Percentiles rank a stretch among this genome's conserved stretches.
Conservation (phyloP, 2,888 invertebrate species). For the Mamestra brassicae region DNA sequence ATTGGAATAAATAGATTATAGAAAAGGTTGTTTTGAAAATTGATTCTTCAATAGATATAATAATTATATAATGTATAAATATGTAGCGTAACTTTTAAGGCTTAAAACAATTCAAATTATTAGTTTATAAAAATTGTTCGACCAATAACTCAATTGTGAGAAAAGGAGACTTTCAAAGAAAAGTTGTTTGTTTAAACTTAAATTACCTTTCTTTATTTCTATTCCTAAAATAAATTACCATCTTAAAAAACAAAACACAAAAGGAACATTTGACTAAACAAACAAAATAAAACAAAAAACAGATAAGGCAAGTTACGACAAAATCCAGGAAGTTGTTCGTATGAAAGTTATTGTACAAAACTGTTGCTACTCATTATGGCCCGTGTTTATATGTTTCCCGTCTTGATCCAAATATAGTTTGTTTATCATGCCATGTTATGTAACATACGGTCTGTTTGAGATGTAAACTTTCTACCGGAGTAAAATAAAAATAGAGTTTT, state of each 20-base stretch:
- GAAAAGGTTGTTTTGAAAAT: no score
- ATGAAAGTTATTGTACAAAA: constrained; percentile 56
- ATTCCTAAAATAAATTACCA: constrained; percentile 16
- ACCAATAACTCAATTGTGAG: no score
- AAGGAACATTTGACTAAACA: constrained; percentile 28
- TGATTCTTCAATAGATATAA: no score
- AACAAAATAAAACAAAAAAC: constrained; percentile 35
- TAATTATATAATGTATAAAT: no score
- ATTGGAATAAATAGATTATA: no score
- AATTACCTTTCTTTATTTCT: constrained; percentile 1
- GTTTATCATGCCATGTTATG: constrained; percentile 52
- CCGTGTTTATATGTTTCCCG: constrained; percentile 51
- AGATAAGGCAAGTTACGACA: constrained; percentile 36
- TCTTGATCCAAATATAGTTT: constrained; percentile 60
- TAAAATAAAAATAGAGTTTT: constrained; percentile 27
- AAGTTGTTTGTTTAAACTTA: background rate
- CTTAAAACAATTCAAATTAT: no score
- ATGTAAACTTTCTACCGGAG: constrained; percentile 40
- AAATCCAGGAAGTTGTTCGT: constrained; percentile 48
- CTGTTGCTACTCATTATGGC: constrained; percentile 56
- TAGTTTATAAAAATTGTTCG: no score
- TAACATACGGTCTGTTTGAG: constrained; percentile 27
- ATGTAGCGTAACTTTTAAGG: no score
- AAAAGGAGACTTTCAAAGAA: background rate
- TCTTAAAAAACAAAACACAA: constrained; percentile 17